A percentile compares a stretch with the other conserved stretches of the same genome.
phyloP scores from a whole-genome alignment of 2,888 invertebrate species.

The Stratiomys singularior region DNA sequence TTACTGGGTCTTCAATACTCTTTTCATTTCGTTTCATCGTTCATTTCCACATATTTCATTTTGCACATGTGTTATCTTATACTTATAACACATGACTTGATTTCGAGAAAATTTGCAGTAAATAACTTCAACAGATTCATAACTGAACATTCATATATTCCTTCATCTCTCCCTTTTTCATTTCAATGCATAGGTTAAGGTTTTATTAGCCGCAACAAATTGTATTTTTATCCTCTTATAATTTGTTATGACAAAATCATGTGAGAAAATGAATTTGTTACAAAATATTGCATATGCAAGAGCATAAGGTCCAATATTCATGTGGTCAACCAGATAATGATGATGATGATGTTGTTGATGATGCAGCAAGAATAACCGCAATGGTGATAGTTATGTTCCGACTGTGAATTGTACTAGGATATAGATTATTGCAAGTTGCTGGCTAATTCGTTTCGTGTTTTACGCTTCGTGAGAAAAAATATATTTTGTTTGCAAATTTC shows the following conservation, averaged over 20 bases:
- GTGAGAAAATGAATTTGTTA: slow-evolving; percentile 51
- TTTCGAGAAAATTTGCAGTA: slow-evolving; percentile 44
- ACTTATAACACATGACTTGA: slow-evolving; percentile 21
- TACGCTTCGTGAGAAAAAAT: slow-evolving; percentile 25
- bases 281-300: slow-evolving; percentile 36
- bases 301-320: not conserved
- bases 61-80: slow-evolving; percentile 3
- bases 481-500: not conserved
- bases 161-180: too few relatives aligned
- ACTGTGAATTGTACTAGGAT: not conserved
- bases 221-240: slow-evolving; percentile 52
- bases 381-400: not conserved
- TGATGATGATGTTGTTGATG: too few relatives aligned
- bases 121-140: slow-evolving; percentile 37
- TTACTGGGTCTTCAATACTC: too few relatives aligned
- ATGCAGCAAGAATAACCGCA: not conserved
- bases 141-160: too few relatives aligned
- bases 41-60: not conserved
- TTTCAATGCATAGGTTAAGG: slow-evolving; percentile 31
- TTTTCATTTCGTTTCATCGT: not conserved
- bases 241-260: slow-evolving; percentile 53
- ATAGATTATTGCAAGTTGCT: slow-evolving; percentile 4
- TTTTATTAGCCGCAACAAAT: slow-evolving; percentile 52
- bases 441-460: not conserved
- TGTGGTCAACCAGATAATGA: slow-evolving; percentile 34